A percentile compares a stretch with the other conserved stretches of the same genome.
phyloP scores from a whole-genome alignment of 1,140 invertebrate genomes.

The Leptopilina boulardi region DNA sequence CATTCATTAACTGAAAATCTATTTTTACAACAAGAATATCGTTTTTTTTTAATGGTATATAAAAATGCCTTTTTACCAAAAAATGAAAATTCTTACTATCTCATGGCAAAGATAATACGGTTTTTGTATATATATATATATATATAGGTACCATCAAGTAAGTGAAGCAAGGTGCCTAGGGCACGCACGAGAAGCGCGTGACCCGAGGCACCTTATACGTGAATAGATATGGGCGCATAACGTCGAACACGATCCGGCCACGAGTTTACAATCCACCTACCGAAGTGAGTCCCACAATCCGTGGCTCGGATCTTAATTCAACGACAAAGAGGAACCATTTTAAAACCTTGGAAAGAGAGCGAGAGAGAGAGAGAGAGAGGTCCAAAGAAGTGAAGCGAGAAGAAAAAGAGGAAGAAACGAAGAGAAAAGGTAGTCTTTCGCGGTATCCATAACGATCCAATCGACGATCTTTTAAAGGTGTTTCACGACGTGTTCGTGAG shows the following conservation, averaged over 20 bases:
- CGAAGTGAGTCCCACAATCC: slow-evolving; percentile 54
- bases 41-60: no score
- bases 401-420: slow-evolving; percentile 20
- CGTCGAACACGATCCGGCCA: slow-evolving; percentile 51
- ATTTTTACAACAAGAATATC: no score
- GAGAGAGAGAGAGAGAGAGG: background rate
- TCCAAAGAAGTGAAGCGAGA: background rate
- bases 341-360: no score
- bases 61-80: no score
- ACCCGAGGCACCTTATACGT: slow-evolving; percentile 37
- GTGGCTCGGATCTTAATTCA: slow-evolving; percentile 53
- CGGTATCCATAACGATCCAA: slow-evolving; percentile 27
- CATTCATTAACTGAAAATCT: no score
- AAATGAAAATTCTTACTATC: no score
- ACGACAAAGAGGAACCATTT: slow-evolving; percentile 52
- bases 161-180: slow-evolving; percentile 35
- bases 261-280: slow-evolving; percentile 50
- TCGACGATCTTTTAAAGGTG: slow-evolving; percentile 2
- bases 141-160: background rate
- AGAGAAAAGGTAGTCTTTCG: slow-evolving; percentile 29
- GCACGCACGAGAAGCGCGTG: slow-evolving; percentile 53
- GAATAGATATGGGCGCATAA: slow-evolving; percentile 22
- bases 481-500: slow-evolving; percentile 26
- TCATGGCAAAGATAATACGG: no score
- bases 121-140: no score